Evolutionary conservation across 37 sponge, comb jelly and placozoan species (phyloP).

Genomic region (Dysidea cf. avara): DNA sequence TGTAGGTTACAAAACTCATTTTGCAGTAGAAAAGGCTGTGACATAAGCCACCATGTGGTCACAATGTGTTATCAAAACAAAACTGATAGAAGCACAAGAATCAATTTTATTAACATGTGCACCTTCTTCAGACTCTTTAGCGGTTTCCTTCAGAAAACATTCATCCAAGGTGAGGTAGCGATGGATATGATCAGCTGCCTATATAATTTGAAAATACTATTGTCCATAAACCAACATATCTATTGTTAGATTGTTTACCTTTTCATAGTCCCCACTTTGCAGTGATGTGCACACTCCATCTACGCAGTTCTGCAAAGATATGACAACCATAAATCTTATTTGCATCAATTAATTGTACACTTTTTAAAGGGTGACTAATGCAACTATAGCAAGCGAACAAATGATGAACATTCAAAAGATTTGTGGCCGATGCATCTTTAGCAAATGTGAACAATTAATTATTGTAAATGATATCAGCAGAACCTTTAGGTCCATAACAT

Average conservation of each 20-base stretch:
- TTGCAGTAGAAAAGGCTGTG: too few relatives aligned
- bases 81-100: too few relatives aligned
- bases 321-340: neutral
- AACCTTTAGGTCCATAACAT: constrained; percentile 84
- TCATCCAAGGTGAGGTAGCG: constrained; percentile 90
- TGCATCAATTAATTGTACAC: too few relatives aligned
- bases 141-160: constrained; percentile 70
- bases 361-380: too few relatives aligned
- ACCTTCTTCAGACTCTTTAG: constrained; percentile 66
- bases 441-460: neutral
- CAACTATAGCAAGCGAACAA: too few relatives aligned
- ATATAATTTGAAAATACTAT: neutral
- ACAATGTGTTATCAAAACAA: too few relatives aligned
- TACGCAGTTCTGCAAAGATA: constrained; percentile 75
- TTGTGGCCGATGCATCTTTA: neutral
- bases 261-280: constrained; percentile 70
- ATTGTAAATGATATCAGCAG: neutral
- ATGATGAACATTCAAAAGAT: neutral
- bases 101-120: too few relatives aligned
- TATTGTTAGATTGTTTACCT: constrained; percentile 32
- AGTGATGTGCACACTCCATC: constrained; percentile 85
- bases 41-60: too few relatives aligned
- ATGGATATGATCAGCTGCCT: constrained; percentile 92
- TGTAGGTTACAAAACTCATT: too few relatives aligned
- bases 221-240: neutral